phyloP scores from a whole-genome alignment of 2,888 invertebrate species.

The Dyspetes luteomarginatus region DNA sequence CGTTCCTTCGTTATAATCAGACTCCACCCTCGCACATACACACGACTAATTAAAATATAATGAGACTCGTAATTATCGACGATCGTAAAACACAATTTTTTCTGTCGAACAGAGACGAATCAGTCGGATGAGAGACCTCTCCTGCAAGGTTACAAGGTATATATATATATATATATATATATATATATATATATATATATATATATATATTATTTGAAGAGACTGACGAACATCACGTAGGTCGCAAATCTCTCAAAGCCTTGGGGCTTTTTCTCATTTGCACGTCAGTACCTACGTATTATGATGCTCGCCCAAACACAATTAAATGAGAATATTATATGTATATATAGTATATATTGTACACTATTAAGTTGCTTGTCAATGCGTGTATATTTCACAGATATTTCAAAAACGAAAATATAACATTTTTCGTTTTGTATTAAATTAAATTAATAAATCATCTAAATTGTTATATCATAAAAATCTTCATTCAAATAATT shows the following conservation, averaged over 20 bases:
- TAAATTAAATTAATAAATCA: no score
- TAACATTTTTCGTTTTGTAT: no score
- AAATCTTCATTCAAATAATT: no score
- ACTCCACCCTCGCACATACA: slow-evolving; percentile 59
- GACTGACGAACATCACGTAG: slow-evolving; percentile 35
- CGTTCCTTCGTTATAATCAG: neutral
- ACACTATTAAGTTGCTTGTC: neutral
- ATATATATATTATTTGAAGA: neutral
- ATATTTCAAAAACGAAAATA: no score
- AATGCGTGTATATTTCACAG: neutral
- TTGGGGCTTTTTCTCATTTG: slow-evolving; percentile 18
- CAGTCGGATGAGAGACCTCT: slow-evolving; percentile 15
- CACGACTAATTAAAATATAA: slow-evolving; percentile 81
- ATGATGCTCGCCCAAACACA: slow-evolving; percentile 8
- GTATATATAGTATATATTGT: neutral
- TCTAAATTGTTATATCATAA: no score
- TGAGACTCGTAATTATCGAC: slow-evolving; percentile 80
- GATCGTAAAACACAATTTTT: slow-evolving; percentile 74
- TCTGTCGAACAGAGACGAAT: slow-evolving; percentile 57
- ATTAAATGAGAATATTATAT: slow-evolving; percentile 5
- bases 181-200: neutral
- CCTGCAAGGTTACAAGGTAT: neutral
- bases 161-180: neutral
- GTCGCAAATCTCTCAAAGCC: slow-evolving; percentile 11
- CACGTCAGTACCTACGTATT: neutral